Base-by-base conservation (phyloP, 2,113 vertebrate species). In the Eolophus roseicapilla region DNA sequence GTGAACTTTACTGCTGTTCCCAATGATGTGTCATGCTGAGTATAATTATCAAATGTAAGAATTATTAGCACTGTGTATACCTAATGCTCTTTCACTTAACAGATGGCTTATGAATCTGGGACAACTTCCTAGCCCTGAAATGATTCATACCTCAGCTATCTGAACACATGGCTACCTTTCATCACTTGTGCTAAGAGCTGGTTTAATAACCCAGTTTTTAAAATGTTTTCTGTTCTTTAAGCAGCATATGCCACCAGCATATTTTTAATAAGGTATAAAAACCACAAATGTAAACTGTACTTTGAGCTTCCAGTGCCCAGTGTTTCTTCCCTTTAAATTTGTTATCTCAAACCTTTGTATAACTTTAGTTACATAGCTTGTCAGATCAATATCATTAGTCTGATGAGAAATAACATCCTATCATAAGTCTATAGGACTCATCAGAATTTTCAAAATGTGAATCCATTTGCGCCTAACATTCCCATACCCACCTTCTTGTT, bases 141-240 rank as follows among this genome's bases (percentile, higher is more conserved):
- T 92, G 82, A 96, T 96, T 96, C 88, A 95, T 90, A 83, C 50
- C 75, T 92, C 80, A 68, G 86, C 39, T 75, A 60, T 86, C 82
- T 86, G 88, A 96, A 95, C 96, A 96, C 95, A 90, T 88, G 94
- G 94, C 68, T 92, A 81, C 92, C 68, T 95, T 92, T 96, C 92
- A 83, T 81, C 82, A 78, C 93, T 92, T 90, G 20, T 71, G 76
- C 50, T 77, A 63, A 65, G 46, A 84, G 60, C 63, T 71, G 79
- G 35, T 68, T 96, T 93, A 95, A 94, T 83, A 96, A 92, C 76
- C 86, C 33, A 94, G 17, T 83, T 94, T 93, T 90, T 10, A 52
- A 74, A 88, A 88, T 41, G 68, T 57, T 60, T 92, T 86, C 50
- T 84, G 16, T 68, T 93, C 73, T 84, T 93, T 55, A 81, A 81